Evolutionary conservation across 1,140 invertebrate genomes (phyloP).

Genomic region (Andricus grossulariae): DNA sequence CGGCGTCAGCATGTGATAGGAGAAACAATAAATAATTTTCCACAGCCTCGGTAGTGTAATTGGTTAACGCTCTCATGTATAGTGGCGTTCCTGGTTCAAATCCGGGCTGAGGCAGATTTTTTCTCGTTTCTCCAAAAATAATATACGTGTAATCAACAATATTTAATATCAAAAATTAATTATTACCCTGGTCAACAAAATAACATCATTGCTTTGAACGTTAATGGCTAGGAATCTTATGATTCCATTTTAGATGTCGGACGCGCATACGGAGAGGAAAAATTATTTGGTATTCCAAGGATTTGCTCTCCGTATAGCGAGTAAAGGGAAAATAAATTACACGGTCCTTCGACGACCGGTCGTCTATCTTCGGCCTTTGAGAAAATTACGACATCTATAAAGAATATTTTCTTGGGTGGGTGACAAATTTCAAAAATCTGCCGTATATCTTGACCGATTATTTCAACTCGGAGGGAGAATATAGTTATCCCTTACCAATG

Average conservation of each 20-base stretch:
- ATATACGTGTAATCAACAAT: too few relatives aligned
- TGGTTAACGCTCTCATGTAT: too few relatives aligned
- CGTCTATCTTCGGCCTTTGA: background rate
- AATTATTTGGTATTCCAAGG: slow-evolving; percentile 10
- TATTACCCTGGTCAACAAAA: too few relatives aligned
- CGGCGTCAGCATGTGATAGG: too few relatives aligned
- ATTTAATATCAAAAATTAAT: too few relatives aligned
- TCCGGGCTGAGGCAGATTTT: too few relatives aligned
- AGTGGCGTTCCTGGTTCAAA: too few relatives aligned
- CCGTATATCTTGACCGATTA: slow-evolving; percentile 5
- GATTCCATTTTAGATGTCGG: background rate
- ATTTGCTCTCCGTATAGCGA: background rate
- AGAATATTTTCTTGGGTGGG: background rate
- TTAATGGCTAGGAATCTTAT: background rate
- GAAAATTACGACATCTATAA: slow-evolving; percentile 12
- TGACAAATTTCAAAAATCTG: slow-evolving; percentile 21
- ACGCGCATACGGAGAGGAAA: background rate
- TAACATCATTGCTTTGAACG: too few relatives aligned
- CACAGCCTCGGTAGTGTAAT: too few relatives aligned
- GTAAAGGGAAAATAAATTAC: slow-evolving; percentile 1
- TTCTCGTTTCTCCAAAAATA: too few relatives aligned
- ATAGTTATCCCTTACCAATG: slow-evolving; percentile 3
- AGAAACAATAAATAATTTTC: too few relatives aligned
- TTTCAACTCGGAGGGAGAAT: background rate
- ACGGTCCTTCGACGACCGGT: background rate